These are phyloP conservation scores for Mirza zaza DNA, from an alignment of 2,113 vertebrate species.

Conservation along the genomic window DNA sequence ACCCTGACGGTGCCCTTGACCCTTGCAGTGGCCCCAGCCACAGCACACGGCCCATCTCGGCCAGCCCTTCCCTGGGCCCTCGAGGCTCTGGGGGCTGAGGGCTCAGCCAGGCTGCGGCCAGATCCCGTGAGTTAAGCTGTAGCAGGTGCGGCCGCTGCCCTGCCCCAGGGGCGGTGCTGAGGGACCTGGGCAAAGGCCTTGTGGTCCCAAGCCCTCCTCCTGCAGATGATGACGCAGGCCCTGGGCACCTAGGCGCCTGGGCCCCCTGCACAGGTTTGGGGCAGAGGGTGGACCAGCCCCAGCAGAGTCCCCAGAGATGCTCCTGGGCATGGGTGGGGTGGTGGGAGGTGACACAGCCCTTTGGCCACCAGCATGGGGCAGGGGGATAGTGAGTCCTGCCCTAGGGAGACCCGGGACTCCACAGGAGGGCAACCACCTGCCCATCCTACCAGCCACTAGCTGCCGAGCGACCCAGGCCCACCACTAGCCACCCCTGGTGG, in stretches of 20 bases:
- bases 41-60: fast-evolving
- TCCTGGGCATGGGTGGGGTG: not conserved
- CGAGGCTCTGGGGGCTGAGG: not conserved
- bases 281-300: not conserved
- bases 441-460: not conserved
- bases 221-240: not conserved
- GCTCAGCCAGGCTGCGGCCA: not conserved
- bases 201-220: not conserved
- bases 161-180: not conserved
- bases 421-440: fast-evolving
- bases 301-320: not conserved
- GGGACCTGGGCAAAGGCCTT: not conserved
- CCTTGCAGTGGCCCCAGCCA: not conserved
- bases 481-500: not conserved
- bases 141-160: not conserved
- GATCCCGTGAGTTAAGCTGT: not conserved
- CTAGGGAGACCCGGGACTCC: not conserved
- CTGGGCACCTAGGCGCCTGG: not conserved
- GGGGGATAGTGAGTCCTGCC: not conserved
- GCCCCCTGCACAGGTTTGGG: no score
- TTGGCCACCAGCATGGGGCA: no score
- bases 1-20: not conserved
- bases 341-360: not conserved
- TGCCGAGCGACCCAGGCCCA: not conserved
- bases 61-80: not conserved